phyloP scores from a whole-genome alignment of 2,113 vertebrate species.

The Dipodomys merriami region DNA sequence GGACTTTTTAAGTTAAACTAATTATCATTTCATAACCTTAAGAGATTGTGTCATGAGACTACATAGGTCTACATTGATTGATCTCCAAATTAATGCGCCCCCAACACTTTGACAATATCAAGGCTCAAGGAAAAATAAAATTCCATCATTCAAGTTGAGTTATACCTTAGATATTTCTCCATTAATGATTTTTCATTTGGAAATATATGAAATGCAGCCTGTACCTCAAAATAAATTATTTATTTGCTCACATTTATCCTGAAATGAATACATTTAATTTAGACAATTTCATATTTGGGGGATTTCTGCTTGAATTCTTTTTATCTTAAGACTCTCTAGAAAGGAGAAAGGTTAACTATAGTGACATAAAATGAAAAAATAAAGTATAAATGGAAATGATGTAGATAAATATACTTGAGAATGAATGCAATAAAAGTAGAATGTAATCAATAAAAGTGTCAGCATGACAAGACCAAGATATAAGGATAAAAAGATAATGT shows the following conservation, averaged over 20 bases:
- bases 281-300: conserved; percentile 52
- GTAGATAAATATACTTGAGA: conserved; percentile 58
- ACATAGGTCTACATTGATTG: background rate
- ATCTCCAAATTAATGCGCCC: conserved; percentile 27
- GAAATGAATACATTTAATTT: conserved; percentile 57
- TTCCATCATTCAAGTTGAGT: conserved; percentile 8
- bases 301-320: conserved; percentile 46
- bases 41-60: background rate
- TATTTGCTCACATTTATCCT: conserved; percentile 32
- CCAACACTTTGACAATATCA: conserved; percentile 27
- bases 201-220: background rate
- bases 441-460: conserved; percentile 49
- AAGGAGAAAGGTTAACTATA: conserved; percentile 52
- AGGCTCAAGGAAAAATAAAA: conserved; percentile 51
- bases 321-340: conserved; percentile 44
- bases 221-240: background rate
- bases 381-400: conserved; percentile 55
- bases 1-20: background rate
- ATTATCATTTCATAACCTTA: conserved; percentile 6
- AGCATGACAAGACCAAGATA: background rate
- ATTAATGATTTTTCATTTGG: background rate
- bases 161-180: background rate
- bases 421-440: conserved; percentile 37
- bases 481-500: conserved; percentile 26
- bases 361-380: conserved; percentile 60